Evolutionary conservation across 1,140 invertebrate genomes (phyloP).

Genomic region (Hydropsyche tenuis): DNA sequence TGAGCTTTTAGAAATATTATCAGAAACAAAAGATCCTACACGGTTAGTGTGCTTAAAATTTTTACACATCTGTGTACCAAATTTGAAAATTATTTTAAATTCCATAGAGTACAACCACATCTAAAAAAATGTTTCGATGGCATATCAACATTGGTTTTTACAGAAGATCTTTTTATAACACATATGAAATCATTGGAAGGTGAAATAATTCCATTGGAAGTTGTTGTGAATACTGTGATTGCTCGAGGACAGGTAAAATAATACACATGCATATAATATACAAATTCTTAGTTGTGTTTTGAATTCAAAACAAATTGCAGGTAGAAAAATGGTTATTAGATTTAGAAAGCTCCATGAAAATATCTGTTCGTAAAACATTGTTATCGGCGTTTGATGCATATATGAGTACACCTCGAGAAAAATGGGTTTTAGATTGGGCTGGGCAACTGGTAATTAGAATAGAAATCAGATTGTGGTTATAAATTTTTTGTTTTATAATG

Average conservation of each 20-base stretch:
- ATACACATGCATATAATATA: not conserved
- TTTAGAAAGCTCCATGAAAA: constrained; percentile 90
- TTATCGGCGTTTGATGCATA: constrained; percentile 72
- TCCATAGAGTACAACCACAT: constrained; percentile 91
- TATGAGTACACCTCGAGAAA: constrained; percentile 65
- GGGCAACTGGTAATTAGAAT: constrained; percentile 73
- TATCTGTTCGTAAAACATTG: constrained; percentile 79
- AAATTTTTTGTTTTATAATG: too few species aligned
- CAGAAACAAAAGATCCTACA: constrained; percentile 95
- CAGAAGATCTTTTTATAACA: constrained; percentile 84
- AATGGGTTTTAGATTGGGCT: constrained; percentile 90
- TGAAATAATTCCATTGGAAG: constrained; percentile 80
- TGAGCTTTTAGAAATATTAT: constrained; percentile 93
- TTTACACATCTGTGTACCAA: constrained; percentile 3
- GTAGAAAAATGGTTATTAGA: constrained; percentile 96
- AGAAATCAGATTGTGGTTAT: too few species aligned
- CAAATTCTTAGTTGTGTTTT: not conserved
- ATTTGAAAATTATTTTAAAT: constrained; percentile 6
- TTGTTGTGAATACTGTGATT: constrained; percentile 83
- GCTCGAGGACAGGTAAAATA: constrained; percentile 82
- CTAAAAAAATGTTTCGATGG: constrained; percentile 97
- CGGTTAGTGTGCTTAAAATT: constrained; percentile 63
- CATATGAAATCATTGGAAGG: constrained; percentile 90
- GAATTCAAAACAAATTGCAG: constrained; percentile 46
- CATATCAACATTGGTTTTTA: constrained; percentile 86